Evolutionary conservation across 2,113 vertebrate genomes (phyloP).

Genomic region (Paradisaea rubra): DNA sequence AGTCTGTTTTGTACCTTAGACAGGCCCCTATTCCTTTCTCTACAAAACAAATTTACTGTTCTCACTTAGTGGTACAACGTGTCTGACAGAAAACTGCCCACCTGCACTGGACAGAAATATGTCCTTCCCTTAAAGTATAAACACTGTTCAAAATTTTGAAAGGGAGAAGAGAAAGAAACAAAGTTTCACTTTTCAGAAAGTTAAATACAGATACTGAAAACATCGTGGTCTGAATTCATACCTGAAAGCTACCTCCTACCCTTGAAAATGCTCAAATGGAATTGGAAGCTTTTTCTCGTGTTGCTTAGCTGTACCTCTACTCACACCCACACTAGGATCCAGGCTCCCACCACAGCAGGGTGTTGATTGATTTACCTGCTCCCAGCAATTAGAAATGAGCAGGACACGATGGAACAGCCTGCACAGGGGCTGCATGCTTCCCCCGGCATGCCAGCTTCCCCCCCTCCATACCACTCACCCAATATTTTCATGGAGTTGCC

Average conservation of each 20-base stretch:
- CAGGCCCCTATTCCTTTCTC: neutral
- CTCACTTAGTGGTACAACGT: neutral
- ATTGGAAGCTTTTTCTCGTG: neutral
- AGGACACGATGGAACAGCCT: neutral
- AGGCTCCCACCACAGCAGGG: neutral
- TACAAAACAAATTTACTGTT: neutral
- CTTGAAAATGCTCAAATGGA: neutral
- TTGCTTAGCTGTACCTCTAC: neutral
- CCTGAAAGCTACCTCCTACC: neutral
- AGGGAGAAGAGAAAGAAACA: neutral
- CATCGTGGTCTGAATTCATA: neutral
- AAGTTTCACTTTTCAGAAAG: neutral
- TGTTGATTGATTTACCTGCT: neutral
- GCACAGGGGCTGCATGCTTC: neutral
- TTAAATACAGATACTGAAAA: neutral
- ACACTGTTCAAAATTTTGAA: neutral
- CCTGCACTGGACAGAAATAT: neutral
- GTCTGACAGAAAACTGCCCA: neutral
- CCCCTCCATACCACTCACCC: slow-evolving; percentile 70
- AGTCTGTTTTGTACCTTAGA: neutral
- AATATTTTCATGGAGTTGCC: slow-evolving; percentile 82
- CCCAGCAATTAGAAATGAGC: neutral
- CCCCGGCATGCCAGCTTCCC: neutral
- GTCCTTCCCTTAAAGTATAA: neutral
- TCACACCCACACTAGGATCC: neutral